Conservation (phyloP, 2,888 invertebrate species). For the Fissipunctia ypsillon region DNA sequence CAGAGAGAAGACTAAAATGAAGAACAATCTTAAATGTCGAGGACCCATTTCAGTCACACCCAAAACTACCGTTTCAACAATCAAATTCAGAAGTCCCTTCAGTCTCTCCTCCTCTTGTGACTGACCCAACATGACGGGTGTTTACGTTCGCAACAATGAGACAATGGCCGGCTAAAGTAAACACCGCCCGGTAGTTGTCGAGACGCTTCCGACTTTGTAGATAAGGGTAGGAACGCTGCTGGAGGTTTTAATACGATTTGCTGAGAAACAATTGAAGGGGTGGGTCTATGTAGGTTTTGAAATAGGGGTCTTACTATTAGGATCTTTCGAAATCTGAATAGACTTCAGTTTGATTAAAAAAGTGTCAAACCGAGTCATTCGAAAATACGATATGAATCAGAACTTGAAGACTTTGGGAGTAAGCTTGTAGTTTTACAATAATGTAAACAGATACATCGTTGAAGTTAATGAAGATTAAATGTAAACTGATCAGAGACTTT, state of each 20-base stretch:
- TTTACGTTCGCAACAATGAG: conserved; percentile 46
- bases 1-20: neutral
- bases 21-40: neutral
- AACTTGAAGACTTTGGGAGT: neutral
- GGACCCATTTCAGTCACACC: neutral
- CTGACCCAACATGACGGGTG: conserved; percentile 30
- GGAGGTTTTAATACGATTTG: conserved; percentile 22
- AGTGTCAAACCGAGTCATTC: too few species aligned
- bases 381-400: neutral
- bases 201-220: conserved; percentile 48
- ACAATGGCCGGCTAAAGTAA: conserved; percentile 58
- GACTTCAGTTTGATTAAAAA: neutral
- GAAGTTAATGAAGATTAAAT: neutral
- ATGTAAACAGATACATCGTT: neutral
- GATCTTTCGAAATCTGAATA: neutral
- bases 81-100: conserved; percentile 20
- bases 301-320: neutral
- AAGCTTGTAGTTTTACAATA: neutral
- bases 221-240: conserved; percentile 29
- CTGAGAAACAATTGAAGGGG: neutral
- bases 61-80: neutral
- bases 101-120: neutral
- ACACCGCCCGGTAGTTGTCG: conserved; percentile 44
- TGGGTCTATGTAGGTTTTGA: neutral
- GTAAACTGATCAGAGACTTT: neutral